Conservation (phyloP, 2,113 vertebrate species). For the Notiomystis cincta region DNA sequence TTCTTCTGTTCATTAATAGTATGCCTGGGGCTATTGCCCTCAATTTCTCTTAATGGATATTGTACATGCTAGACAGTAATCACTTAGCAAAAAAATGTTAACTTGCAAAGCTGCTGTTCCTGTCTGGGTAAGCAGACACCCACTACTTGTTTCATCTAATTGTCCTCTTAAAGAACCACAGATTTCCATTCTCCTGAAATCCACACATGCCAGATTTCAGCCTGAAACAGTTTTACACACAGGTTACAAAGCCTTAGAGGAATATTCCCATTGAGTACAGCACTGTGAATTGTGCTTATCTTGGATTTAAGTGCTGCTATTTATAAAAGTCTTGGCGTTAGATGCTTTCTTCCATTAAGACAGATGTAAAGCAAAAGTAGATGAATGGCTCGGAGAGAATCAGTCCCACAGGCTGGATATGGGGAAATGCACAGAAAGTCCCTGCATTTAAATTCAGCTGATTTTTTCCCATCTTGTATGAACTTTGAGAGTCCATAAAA, state of each 20-base stretch:
- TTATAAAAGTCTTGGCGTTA: not conserved
- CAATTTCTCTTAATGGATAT: not conserved
- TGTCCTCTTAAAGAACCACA: not conserved
- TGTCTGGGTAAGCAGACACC: not conserved
- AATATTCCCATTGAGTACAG: not conserved
- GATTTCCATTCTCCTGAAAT: not conserved
- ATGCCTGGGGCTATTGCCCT: not conserved
- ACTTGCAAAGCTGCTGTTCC: not conserved
- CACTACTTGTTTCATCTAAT: not conserved
- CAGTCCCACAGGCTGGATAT: not conserved
- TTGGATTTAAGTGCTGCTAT: conserved; percentile 23
- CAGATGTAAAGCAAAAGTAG: not conserved
- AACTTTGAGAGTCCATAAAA: not conserved
- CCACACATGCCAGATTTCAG: not conserved
- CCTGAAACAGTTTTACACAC: not conserved
- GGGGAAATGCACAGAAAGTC: not conserved
- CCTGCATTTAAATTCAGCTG: not conserved
- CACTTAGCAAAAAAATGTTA: not conserved
- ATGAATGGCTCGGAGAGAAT: not conserved
- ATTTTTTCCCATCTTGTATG: not conserved
- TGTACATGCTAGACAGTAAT: not conserved
- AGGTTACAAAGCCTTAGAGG: not conserved
- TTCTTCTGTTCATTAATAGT: not conserved
- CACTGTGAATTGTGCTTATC: not conserved
- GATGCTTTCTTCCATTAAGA: not conserved